Percentiles rank a stretch among this genome's conserved stretches.
Evolutionary conservation across 92 coral and sea anemone species (phyloP).

Genomic region (Chrysogorgia sp.): DNA sequence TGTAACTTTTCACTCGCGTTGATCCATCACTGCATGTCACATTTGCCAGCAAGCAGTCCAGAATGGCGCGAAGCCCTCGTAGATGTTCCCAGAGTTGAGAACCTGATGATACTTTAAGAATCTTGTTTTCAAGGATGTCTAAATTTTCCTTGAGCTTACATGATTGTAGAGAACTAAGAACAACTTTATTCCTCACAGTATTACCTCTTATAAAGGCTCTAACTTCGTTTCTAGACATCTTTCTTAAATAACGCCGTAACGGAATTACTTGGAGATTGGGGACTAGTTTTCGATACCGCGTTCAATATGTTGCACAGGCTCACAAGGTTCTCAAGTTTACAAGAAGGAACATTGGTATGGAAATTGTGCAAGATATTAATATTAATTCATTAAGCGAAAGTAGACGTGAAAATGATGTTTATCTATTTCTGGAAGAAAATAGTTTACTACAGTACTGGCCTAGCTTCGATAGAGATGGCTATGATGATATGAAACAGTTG

Average conservation of each 20-base stretch:
- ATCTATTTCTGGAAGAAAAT: constrained; percentile 4
- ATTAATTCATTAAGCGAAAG: constrained; percentile 10
- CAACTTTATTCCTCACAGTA: constrained; percentile 32
- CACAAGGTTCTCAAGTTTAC: neutral
- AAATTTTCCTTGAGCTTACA: constrained; percentile 25
- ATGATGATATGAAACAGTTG: constrained; percentile 36
- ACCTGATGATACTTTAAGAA: no score
- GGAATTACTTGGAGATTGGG: no score
- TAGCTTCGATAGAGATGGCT: constrained; percentile 14
- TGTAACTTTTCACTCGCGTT: no score
- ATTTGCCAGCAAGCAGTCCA: no score
- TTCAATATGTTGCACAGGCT: constrained; percentile 27
- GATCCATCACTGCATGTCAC: no score
- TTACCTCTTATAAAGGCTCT: constrained; percentile 40
- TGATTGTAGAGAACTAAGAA: constrained; percentile 43
- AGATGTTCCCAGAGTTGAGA: no score
- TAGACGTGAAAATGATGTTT: constrained; percentile 11
- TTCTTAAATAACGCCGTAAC: neutral
- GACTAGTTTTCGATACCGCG: neutral
- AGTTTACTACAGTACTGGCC: constrained; percentile 14
- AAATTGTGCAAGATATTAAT: neutral
- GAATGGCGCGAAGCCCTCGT: no score
- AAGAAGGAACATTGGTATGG: neutral
- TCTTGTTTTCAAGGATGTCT: no score
- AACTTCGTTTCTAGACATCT: constrained; percentile 37